phyloP scores from a whole-genome alignment of 1,140 invertebrate genomes.

The Oedothorax gibbosus region DNA sequence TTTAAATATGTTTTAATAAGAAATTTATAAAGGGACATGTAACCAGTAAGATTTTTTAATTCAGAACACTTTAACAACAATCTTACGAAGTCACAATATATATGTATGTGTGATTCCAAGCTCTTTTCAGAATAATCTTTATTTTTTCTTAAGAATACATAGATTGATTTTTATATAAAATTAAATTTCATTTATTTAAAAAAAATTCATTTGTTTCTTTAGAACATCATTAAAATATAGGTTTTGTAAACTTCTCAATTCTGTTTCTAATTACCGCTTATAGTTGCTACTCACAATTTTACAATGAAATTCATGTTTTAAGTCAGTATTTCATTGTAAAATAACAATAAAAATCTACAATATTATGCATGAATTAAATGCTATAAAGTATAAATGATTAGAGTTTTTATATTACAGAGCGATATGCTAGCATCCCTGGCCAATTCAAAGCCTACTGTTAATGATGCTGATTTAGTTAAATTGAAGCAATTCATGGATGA shows the following conservation, averaged over 20 bases:
- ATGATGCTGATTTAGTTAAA: constrained; percentile 94
- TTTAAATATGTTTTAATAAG: no score
- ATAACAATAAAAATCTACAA: not conserved
- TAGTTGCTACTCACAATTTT: not conserved
- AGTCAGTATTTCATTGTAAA: not conserved
- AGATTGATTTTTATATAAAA: no score
- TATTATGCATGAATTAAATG: not conserved
- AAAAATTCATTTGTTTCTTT: no score
- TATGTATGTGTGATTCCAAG: no score
- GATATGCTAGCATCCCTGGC: constrained; percentile 94
- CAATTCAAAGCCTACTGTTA: constrained; percentile 97
- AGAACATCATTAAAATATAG: no score
- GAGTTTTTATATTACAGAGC: constrained; percentile 72
- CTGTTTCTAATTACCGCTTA: not conserved
- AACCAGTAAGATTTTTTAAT: not conserved
- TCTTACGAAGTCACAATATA: not conserved
- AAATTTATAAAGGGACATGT: not conserved
- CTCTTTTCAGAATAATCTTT: no score
- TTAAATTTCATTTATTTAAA: no score
- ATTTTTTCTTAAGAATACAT: no score
- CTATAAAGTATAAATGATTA: not conserved
- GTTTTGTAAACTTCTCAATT: constrained; percentile 7
- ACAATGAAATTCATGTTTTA: not conserved
- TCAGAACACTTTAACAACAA: not conserved
- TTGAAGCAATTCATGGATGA: constrained; percentile 96